Evolutionary conservation across 2,888 invertebrate genomes (phyloP).

Genomic region (Dynastes maya): DNA sequence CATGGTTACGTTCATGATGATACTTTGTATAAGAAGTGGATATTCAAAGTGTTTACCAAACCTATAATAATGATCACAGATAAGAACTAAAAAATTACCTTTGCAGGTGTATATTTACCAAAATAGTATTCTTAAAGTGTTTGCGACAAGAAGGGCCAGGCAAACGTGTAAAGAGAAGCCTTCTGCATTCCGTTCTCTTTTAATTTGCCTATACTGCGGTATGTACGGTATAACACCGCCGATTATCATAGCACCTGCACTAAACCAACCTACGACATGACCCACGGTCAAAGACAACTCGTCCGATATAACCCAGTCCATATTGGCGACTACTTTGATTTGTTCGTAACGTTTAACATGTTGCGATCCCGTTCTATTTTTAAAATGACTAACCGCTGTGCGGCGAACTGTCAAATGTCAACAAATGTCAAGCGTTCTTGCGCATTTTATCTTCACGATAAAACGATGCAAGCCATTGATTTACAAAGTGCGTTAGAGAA

Average conservation of each 20-base stretch:
- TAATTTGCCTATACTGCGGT: slow-evolving; percentile 96
- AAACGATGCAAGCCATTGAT: not conserved
- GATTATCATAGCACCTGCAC: slow-evolving; percentile 92
- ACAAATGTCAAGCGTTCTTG: slow-evolving; percentile 53
- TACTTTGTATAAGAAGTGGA: slow-evolving; percentile 95
- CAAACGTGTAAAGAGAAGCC: slow-evolving; percentile 99
- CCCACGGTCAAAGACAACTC: slow-evolving; percentile 83
- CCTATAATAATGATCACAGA: slow-evolving; percentile 74
- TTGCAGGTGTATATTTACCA: slow-evolving; percentile 79
- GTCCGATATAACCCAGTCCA: slow-evolving; percentile 87
- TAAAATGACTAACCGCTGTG: slow-evolving; percentile 51
- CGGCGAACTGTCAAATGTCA: slow-evolving; percentile 58
- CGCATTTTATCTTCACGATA: not conserved
- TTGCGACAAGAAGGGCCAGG: slow-evolving; percentile 94
- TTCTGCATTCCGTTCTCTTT: slow-evolving; percentile 91
- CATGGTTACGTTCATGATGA: slow-evolving; percentile 98
- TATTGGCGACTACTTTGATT: slow-evolving; percentile 64
- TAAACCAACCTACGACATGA: slow-evolving; percentile 84
- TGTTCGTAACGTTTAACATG: slow-evolving; percentile 51
- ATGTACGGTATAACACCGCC: slow-evolving; percentile 97
- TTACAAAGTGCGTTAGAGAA: not conserved
- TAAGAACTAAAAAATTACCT: not conserved
- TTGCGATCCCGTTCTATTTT: slow-evolving; percentile 53
- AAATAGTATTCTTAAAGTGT: slow-evolving; percentile 96
- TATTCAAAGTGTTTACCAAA: slow-evolving; percentile 98